Evolutionary conservation across 2,888 invertebrate species (phyloP), one percentile per base, ranked within the genome.

Genomic region (Ennomos fuscantarius): DNA sequence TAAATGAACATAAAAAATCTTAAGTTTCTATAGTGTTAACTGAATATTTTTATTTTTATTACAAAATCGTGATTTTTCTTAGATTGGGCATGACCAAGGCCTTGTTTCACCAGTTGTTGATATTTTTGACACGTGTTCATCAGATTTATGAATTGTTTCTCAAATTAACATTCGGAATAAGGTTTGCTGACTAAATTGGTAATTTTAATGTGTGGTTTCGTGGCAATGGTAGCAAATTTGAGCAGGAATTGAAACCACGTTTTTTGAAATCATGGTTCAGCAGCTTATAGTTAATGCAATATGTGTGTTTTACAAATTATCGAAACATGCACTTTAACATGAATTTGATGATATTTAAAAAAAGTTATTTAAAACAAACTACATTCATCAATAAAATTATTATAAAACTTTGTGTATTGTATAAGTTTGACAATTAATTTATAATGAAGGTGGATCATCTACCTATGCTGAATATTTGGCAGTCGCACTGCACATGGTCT

Each of bases 141-240:
- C 32, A 44, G 36, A 24, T 24, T 36, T 24, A 24, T 24, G 24
- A 24, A 32, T 36, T 37, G 40, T 50, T 50, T 56, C 40, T 45
- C 32, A 43, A 55, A 34, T 47, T 55, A 47, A 48, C 24, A 44
- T 45, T 48, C 13, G 24, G 13, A 49, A 34, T 56, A 50, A 56
- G 55, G 51, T 50, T 55, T 55, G 37, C 32, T 43, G 13, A 54
- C 44, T 57, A 39, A 47, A 58, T 56, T 46, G 35, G 50, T 59
- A 50, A 37, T 32, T 8, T 48, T 39, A 9, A n/a, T 45, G 49
- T 56, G 59, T 44, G 55, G 15, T 39, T 50, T 47, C 31, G 48
- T 48, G 40, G 36, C 35, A 45, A 24, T 39, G 37, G 37, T 44
- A 34, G 31, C 24, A 36, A 46, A 32, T 46, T 41, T 45, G 46